These are phyloP conservation scores for Deroptyus accipitrinus DNA, from an alignment of 2,113 vertebrate species.

Conservation along the genomic window DNA sequence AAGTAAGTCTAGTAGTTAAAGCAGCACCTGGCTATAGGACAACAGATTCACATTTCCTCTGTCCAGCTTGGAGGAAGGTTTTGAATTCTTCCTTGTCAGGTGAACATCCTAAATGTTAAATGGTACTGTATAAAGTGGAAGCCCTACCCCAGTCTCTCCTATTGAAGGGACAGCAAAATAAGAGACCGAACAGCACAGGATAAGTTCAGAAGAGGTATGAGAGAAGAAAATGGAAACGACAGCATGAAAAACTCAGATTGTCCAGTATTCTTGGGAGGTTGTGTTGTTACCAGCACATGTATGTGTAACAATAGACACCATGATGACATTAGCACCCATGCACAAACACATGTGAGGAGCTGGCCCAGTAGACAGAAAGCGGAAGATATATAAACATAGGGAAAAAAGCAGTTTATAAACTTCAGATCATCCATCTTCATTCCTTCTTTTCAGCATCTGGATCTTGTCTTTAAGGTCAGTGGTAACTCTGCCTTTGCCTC, in stretches of 20 bases:
- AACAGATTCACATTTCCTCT: neutral
- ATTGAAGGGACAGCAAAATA: neutral
- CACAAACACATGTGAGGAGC: neutral
- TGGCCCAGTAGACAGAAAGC: neutral
- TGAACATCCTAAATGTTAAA: neutral
- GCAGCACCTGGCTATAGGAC: neutral
- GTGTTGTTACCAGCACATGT: neutral
- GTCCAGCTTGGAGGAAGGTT: neutral
- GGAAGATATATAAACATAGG: neutral
- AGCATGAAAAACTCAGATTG: neutral
- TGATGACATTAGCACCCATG: accelerated
- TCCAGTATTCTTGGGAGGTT: neutral
- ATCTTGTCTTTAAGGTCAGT: neutral
- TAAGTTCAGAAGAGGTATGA: neutral
- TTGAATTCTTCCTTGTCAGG: neutral
- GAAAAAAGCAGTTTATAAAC: neutral
- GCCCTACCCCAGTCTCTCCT: neutral
- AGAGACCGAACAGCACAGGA: neutral
- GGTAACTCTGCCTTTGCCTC: neutral
- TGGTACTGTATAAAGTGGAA: neutral
- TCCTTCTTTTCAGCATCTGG: neutral
- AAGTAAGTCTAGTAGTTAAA: neutral
- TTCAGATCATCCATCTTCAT: neutral
- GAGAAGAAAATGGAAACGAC: neutral
- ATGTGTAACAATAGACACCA: neutral